Evolutionary conservation across 2,888 invertebrate species (phyloP).

Genomic region (Pammene aurita): DNA sequence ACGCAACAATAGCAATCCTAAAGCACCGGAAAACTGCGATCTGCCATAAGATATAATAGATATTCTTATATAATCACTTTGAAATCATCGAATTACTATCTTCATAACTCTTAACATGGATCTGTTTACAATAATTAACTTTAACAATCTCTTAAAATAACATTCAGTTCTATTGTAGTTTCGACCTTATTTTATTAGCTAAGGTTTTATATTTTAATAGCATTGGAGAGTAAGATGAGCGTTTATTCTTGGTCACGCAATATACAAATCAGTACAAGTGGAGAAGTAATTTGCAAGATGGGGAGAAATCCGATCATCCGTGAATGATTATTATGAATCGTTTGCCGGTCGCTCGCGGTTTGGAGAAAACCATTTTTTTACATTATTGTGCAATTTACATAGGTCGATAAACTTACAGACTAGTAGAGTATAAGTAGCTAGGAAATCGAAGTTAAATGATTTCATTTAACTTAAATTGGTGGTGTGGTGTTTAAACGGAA

Average conservation of each 20-base stretch:
- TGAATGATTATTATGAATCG: constrained; percentile 17
- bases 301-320: constrained; percentile 21
- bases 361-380: constrained; percentile 5
- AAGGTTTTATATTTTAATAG: not conserved
- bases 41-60: constrained; percentile 24
- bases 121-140: not conserved
- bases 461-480: too few relatives aligned
- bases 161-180: not conserved
- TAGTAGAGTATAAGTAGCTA: too few relatives aligned
- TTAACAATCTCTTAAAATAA: not conserved
- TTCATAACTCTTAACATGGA: constrained; percentile 7
- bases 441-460: too few relatives aligned
- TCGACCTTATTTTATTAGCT: not conserved
- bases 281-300: constrained; percentile 15
- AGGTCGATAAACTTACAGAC: too few relatives aligned
- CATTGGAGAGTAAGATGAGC: not conserved
- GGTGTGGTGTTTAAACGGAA: too few relatives aligned
- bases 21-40: constrained; percentile 25
- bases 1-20: not conserved
- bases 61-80: constrained; percentile 27
- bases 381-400: not conserved
- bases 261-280: constrained; percentile 19
- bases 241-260: constrained; percentile 29
- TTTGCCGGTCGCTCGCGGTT: constrained; percentile 15
- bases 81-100: constrained; percentile 26